Percentiles rank a stretch among this genome's conserved stretches.
phyloP scores from a whole-genome alignment of 37 sponge, comb jelly and placozoan species.

The Bolinopsis microptera region DNA sequence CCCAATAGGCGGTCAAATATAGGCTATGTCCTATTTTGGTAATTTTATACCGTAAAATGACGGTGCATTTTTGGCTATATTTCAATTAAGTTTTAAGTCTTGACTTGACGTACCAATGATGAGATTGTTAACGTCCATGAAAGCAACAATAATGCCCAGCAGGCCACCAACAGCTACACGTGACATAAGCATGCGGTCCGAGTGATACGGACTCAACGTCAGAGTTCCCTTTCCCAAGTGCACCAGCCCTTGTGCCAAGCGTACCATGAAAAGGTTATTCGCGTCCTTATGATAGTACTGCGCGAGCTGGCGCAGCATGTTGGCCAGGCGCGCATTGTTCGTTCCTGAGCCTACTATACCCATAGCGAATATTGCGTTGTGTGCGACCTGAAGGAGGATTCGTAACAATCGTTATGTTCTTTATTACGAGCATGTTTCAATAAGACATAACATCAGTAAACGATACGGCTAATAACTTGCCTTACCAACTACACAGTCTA shows the following conservation, averaged over 20 bases:
- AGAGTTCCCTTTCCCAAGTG: slow-evolving; percentile 97
- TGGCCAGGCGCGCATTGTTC: slow-evolving; percentile 94
- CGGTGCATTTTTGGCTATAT: too few species aligned
- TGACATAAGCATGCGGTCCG: slow-evolving; percentile 83
- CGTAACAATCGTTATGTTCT: too few species aligned
- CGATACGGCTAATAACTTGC: background rate
- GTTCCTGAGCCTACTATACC: slow-evolving; percentile 93
- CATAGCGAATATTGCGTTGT: slow-evolving; percentile 95
- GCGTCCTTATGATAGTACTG: slow-evolving; percentile 97
- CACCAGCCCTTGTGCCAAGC: slow-evolving; percentile 92
- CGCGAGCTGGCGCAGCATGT: slow-evolving; percentile 90
- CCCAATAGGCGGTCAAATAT: too few species aligned
- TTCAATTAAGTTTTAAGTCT: too few species aligned
- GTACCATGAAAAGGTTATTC: slow-evolving; percentile 85
- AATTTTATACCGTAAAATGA: too few species aligned
- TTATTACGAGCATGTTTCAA: background rate
- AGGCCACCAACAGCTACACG: slow-evolving; percentile 89
- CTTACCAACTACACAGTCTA: background rate
- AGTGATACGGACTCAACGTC: slow-evolving; percentile 92
- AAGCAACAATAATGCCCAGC: slow-evolving; percentile 74
- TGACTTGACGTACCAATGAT: slow-evolving; percentile 14
- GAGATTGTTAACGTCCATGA: slow-evolving; percentile 78
- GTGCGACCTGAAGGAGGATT: slow-evolving; percentile 62
- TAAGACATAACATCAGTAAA: background rate
- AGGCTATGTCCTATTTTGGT: too few species aligned